phyloP scores from a whole-genome alignment of 2,113 vertebrate species.

The Struthio camelus region DNA sequence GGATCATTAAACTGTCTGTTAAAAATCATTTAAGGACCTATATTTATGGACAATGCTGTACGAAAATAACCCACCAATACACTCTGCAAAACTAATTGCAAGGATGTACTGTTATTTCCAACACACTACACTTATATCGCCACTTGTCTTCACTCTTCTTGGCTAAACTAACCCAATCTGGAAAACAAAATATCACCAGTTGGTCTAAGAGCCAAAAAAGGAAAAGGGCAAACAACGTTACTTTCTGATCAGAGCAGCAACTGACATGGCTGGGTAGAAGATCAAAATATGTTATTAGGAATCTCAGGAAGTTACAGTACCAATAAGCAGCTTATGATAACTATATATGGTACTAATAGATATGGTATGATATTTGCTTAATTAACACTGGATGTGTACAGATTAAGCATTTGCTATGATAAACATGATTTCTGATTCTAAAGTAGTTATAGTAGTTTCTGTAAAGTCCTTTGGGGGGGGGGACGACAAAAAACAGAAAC shows the following conservation, averaged over 20 bases:
- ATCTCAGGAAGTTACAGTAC: neutral
- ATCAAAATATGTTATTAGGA: neutral
- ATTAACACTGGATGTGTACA: neutral
- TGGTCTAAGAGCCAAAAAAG: constrained; percentile 1
- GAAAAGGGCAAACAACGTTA: neutral
- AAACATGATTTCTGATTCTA: neutral
- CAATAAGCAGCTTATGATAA: neutral
- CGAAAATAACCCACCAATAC: neutral
- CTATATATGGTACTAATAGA: neutral
- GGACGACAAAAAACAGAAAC: neutral
- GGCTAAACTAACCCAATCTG: constrained; percentile 15
- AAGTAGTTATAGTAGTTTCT: neutral
- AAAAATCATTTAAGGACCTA: neutral
- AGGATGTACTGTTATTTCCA: neutral
- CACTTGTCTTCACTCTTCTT: constrained; percentile 5
- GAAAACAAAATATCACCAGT: constrained; percentile 30
- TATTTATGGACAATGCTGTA: neutral
- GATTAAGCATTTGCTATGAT: neutral
- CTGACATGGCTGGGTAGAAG: neutral
- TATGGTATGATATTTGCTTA: neutral
- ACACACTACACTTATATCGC: neutral
- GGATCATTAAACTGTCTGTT: neutral
- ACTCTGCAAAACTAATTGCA: neutral
- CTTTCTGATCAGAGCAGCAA: neutral
- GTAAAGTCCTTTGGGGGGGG: neutral